These are phyloP conservation scores for Oxyura jamaicensis DNA, from an alignment of 2,113 vertebrate species.

Conservation along the genomic window DNA sequence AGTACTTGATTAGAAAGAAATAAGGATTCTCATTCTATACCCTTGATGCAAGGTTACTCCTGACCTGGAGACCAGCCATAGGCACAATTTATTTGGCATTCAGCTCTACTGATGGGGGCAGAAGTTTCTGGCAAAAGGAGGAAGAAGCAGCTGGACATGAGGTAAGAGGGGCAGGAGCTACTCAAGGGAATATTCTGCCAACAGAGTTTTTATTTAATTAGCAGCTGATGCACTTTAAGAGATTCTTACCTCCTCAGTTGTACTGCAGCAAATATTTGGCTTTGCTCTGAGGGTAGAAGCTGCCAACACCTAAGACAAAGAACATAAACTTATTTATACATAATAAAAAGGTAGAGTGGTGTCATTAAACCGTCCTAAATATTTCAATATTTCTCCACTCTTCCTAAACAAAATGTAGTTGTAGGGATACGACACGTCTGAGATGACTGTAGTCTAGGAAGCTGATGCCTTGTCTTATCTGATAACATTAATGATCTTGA, in stretches of 20 bases:
- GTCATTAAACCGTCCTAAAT: neutral
- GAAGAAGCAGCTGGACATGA: slow-evolving; percentile 11
- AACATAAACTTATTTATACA: neutral
- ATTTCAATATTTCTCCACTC: neutral
- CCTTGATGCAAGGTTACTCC: slow-evolving; percentile 2
- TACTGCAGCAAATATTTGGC: neutral
- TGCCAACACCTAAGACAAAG: neutral
- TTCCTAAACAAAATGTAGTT: neutral
- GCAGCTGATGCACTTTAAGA: slow-evolving; percentile 28
- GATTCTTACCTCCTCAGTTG: neutral
- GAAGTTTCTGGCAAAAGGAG: slow-evolving; percentile 18
- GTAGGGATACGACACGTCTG: neutral
- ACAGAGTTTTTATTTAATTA: neutral
- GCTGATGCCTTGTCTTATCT: neutral
- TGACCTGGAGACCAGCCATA: neutral
- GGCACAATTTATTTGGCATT: slow-evolving; percentile 13
- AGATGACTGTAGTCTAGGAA: neutral
- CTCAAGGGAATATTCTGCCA: slow-evolving; percentile 21
- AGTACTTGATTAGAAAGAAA: slow-evolving; percentile 12
- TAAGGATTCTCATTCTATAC: neutral
- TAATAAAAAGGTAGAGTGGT: neutral
- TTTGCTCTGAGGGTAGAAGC: neutral
- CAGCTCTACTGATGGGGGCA: neutral
- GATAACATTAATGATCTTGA: neutral
- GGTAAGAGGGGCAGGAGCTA: neutral